Evolutionary conservation across 35 echinoderm and acorn worm species (phyloP).

Genomic region (Ophiothrix spiculata): DNA sequence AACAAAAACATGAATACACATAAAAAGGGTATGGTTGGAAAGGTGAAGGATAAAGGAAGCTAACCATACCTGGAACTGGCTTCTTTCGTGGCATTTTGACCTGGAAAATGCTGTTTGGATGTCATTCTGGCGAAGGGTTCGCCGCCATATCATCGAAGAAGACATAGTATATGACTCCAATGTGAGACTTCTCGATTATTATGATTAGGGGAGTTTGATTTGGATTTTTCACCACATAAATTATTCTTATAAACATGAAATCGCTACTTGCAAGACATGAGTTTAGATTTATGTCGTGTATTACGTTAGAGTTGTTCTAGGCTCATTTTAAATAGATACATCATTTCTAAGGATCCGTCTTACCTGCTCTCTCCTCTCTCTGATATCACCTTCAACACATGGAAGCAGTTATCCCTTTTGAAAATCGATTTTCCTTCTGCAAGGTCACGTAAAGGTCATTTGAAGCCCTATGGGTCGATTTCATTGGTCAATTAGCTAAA

Average conservation of each 20-base stretch:
- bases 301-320: too few species aligned
- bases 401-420: neutral
- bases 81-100: conserved; percentile 49
- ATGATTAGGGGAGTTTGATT: neutral
- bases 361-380: too few species aligned
- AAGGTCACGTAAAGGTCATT: conserved; percentile 4
- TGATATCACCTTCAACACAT: too few species aligned
- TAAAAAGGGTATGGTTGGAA: neutral
- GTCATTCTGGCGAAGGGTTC: conserved; percentile 19
- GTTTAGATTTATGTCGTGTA: too few species aligned
- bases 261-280: too few species aligned
- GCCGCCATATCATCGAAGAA: conserved; percentile 22
- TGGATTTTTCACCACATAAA: neutral
- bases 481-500: conserved; percentile 11
- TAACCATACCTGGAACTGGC: conserved; percentile 25
- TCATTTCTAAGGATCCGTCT: too few species aligned
- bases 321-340: too few species aligned
- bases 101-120: conserved; percentile 39
- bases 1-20: neutral
- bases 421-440: neutral
- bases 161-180: neutral
- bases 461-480: conserved; percentile 2
- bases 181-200: neutral
- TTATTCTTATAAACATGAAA: too few species aligned
- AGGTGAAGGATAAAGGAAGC: conserved; percentile 8